These are phyloP conservation scores for Coccyzus lansbergi DNA, from an alignment of 2,797 vertebrate genomes.

Conservation along the genomic window DNA sequence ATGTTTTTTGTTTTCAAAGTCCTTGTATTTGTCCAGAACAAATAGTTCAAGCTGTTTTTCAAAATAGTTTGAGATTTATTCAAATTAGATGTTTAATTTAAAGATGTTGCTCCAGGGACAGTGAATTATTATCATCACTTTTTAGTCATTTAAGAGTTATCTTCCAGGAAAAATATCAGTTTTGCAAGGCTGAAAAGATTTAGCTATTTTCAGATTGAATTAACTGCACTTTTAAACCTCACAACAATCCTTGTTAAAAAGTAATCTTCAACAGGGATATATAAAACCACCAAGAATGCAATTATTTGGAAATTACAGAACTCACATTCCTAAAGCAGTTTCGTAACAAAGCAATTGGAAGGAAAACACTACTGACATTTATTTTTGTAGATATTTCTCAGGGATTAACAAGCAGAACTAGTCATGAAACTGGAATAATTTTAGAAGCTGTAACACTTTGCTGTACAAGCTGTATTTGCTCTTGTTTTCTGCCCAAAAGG, in stretches of 20 bases:
- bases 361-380: not conserved
- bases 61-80: not conserved
- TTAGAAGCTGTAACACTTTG: not conserved
- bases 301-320: not conserved
- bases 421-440: constrained; percentile 13
- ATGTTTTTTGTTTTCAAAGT: not conserved
- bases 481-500: not conserved
- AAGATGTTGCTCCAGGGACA: not conserved
- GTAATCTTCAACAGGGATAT: not conserved
- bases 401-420: not conserved
- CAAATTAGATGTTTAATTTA: not conserved
- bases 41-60: not conserved
- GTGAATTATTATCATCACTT: not conserved
- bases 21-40: not conserved
- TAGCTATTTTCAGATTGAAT: not conserved
- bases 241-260: not conserved
- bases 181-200: not conserved
- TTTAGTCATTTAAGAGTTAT: not conserved
- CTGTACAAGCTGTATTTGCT: not conserved
- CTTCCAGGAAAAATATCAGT: not conserved
- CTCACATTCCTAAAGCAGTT: not conserved
- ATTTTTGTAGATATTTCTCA: not conserved
- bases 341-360: constrained; percentile 13
- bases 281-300: not conserved
- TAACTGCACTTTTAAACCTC: constrained; percentile 1